Evolutionary conservation across 2,888 invertebrate genomes (phyloP).

Genomic region (Nemoura dubitans): DNA sequence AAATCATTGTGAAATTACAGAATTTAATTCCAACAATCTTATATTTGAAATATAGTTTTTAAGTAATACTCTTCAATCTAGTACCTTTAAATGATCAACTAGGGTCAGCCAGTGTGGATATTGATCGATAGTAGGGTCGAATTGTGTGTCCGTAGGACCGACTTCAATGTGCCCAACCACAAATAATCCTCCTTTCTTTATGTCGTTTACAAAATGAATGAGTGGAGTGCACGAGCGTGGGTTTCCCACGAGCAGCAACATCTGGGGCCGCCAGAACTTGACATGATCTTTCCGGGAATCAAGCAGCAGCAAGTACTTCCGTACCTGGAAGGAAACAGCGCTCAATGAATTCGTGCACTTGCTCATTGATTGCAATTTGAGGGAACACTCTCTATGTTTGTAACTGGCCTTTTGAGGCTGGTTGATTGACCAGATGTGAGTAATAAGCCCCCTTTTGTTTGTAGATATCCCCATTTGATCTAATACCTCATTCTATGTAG

Average conservation of each 20-base stretch:
- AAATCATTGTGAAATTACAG: conserved; percentile 3
- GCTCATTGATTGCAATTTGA: too few relatives aligned
- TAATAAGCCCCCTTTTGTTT: too few relatives aligned
- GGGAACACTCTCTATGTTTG: not conserved
- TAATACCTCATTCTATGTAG: too few relatives aligned
- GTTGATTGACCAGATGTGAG: too few relatives aligned
- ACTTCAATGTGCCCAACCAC: conserved; percentile 87
- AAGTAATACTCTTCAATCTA: not conserved
- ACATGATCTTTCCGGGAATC: conserved; percentile 98
- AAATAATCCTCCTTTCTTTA: conserved; percentile 93
- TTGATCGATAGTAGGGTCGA: conserved; percentile 79
- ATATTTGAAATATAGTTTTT: not conserved
- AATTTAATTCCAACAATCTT: not conserved
- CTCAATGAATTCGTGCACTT: not conserved
- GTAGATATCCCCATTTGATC: too few relatives aligned
- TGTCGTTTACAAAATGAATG: conserved; percentile 96
- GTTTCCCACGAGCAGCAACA: conserved; percentile 89
- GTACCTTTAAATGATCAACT: conserved; percentile 92
- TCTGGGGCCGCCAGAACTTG: conserved; percentile 99
- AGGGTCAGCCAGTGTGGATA: conserved; percentile 90
- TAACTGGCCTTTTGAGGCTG: too few relatives aligned
- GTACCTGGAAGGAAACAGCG: conserved; percentile 66
- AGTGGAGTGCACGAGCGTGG: conserved; percentile 90
- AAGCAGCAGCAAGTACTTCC: conserved; percentile 94
- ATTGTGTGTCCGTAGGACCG: conserved; percentile 64